Evolutionary conservation across 1,140 invertebrate genomes (phyloP).

Genomic region (Cheumatopsyche charites): DNA sequence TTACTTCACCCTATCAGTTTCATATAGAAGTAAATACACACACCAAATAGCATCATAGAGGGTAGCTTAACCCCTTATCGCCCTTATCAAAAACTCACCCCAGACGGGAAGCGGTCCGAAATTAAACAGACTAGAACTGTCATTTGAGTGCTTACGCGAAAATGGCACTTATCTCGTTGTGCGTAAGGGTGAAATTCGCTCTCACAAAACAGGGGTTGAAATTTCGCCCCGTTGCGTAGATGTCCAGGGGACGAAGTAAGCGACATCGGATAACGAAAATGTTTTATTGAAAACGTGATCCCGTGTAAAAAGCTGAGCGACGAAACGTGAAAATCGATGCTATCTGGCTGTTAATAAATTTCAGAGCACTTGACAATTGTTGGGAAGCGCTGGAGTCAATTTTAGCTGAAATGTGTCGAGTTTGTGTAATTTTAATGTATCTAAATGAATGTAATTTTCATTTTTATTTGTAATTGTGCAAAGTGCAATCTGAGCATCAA

Average conservation of each 20-base stretch:
- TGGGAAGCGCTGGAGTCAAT: too few species aligned
- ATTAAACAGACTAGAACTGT: constrained; percentile 8
- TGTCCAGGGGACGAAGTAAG: background rate
- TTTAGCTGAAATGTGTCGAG: too few species aligned
- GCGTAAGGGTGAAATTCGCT: background rate
- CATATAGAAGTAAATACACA: background rate
- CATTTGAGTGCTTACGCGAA: background rate
- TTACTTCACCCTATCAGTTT: background rate
- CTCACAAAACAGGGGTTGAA: background rate
- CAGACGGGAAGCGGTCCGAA: constrained; percentile 13
- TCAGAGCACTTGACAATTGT: too few species aligned
- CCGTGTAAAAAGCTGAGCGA: constrained; percentile 6
- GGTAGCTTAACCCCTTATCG: background rate
- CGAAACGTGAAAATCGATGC: constrained; percentile 25
- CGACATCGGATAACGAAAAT: constrained; percentile 16
- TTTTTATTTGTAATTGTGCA: too few species aligned
- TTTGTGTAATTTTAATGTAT: too few species aligned
- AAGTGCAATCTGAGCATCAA: too few species aligned
- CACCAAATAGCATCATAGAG: background rate
- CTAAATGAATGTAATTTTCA: too few species aligned
- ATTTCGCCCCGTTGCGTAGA: background rate
- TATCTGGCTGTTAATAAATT: background rate
- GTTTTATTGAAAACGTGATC: constrained; percentile 38
- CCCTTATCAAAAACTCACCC: constrained; percentile 19
- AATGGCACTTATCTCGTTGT: background rate